Conservation (phyloP, 92 coral and sea anemone species). For the Bergia sp. region DNA sequence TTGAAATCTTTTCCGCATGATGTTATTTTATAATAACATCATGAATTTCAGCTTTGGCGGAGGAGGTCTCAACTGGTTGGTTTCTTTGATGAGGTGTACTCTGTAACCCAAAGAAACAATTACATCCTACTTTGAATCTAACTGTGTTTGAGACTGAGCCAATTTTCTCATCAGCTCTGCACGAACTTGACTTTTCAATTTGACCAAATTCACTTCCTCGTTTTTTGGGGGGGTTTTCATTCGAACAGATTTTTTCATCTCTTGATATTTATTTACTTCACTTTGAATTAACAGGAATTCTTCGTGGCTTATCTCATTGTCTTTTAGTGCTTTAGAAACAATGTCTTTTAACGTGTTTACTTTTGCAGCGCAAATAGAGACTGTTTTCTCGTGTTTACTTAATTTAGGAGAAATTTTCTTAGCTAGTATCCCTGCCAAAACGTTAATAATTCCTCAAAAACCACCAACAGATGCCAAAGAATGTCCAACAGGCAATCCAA, state of each 20-base stretch:
- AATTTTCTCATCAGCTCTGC: not conserved
- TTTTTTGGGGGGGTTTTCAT: too few species aligned
- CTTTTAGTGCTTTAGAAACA: constrained; percentile 18
- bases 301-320: constrained; percentile 4
- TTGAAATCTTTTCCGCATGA: not conserved
- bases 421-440: not conserved
- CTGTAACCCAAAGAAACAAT: too few species aligned
- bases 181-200: not conserved
- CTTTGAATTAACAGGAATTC: constrained; percentile 12
- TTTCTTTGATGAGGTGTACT: too few species aligned
- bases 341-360: constrained; percentile 19
- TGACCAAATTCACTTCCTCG: too few species aligned
- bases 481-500: constrained; percentile 9
- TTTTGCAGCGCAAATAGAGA: constrained; percentile 10
- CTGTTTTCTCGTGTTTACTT: constrained; percentile 12
- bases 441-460: constrained; percentile 1
- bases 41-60: not conserved
- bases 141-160: too few species aligned
- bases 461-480: constrained; percentile 5
- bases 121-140: too few species aligned
- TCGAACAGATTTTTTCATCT: not conserved
- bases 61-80: too few species aligned
- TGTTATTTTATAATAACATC: too few species aligned
- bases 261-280: not conserved
- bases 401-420: not conserved